Percentiles rank a stretch among this genome's conserved stretches.
Evolutionary conservation across 1,140 invertebrate genomes (phyloP).

Genomic region (Anoplophora glabripennis): DNA sequence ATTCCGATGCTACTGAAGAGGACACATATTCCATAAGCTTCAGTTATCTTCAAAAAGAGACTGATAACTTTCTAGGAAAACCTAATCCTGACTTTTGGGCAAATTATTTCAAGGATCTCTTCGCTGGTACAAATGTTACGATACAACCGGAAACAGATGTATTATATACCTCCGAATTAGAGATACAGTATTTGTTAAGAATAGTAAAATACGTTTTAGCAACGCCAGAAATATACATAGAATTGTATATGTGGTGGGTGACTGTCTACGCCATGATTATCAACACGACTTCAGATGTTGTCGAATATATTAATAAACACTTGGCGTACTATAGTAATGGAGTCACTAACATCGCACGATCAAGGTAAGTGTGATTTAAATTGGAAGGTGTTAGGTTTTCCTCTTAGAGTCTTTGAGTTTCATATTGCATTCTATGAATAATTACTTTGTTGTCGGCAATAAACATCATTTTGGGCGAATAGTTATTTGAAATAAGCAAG

Average conservation of each 20-base stretch:
- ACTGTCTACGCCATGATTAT: constrained; percentile 62
- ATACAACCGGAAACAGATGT: constrained; percentile 50
- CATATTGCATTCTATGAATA: no score
- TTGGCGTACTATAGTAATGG: constrained; percentile 3
- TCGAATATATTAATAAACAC: constrained; percentile 44
- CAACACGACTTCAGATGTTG: constrained; percentile 60
- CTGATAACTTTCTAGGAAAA: constrained; percentile 24
- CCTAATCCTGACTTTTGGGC: constrained; percentile 55
- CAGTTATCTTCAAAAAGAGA: constrained; percentile 23
- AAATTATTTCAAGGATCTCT: constrained; percentile 60
- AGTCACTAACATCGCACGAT: constrained; percentile 10
- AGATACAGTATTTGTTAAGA: constrained; percentile 61
- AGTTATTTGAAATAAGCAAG: no score
- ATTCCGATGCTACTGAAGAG: constrained; percentile 20
- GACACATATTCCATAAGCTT: constrained; percentile 23
- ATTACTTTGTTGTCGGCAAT: no score
- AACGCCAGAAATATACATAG: constrained; percentile 55
- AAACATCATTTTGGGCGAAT: no score
- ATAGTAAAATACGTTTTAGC: constrained; percentile 57
- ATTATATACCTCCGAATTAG: constrained; percentile 57
- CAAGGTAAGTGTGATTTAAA: constrained; percentile 19
- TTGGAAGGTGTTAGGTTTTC: background rate
- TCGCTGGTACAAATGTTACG: constrained; percentile 54
- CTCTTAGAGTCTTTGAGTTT: no score
- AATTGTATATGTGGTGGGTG: constrained; percentile 68